Base-by-base conservation (phyloP, 1,140 invertebrate genomes). In the Drosophila asahinai region DNA sequence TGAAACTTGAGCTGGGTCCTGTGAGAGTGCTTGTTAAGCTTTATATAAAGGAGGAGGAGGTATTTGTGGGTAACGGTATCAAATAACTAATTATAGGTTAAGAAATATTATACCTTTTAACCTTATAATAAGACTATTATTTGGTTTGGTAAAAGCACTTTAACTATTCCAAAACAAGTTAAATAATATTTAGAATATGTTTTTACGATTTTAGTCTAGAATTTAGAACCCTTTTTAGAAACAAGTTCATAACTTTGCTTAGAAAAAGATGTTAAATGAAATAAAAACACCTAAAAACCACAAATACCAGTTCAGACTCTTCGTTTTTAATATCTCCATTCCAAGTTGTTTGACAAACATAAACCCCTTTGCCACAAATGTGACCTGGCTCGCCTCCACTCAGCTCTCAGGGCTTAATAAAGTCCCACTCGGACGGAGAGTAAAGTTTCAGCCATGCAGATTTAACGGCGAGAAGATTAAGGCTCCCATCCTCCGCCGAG, bases 371-470 rank as follows among this genome's bases (percentile, higher is more conserved):
- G 2, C 54, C 52, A 38, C 15, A 17, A 38, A 36, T 22, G 33
- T 17, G 7, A 15, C 52, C 17, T 15, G 7, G 1, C 14, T 12
- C 12, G 22, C 2, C 52, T 38, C 17, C 54, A 22, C 52, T 55
- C 19, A 22, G 9, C 30, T 6, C 30, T 36, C 36, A 22, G 54
- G 54, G 38, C 8, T 40, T 57, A 45, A 45, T 25, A 22, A 42
- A 59, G 17, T 22, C 22, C 14, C 55, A 58, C 55, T 58, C 63
- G 17, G 14, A 12, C 45, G 1, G 17, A 33, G 27, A 19, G 45
- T 33, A 61, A 52, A 52, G 27, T 60, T 60, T 12, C 17, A n/a
- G 5, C 30, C 48, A 55, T 55, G 49, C 49, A 63, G 33, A 63
- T 45, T 60, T 36, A 47, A 42, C 12, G 30, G 38, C 22, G 30